A percentile compares a stretch with the other conserved stretches of the same genome.
These are phyloP conservation scores for Orthonyx spaldingii DNA, from an alignment of 2,113 vertebrate species.

Conservation along the genomic window DNA sequence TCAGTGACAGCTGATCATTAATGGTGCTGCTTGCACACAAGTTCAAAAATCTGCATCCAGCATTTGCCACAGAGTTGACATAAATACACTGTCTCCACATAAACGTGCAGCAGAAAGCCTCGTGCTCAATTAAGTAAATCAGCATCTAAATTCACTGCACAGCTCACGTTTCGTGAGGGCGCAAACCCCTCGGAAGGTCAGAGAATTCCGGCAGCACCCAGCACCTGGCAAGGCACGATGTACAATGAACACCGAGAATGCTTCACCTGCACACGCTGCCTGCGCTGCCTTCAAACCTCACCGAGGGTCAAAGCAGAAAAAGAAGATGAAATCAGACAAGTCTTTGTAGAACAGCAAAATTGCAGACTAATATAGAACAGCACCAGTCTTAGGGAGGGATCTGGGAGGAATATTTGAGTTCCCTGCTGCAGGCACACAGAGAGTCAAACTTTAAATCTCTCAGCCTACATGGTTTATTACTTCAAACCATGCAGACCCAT, in stretches of 20 bases:
- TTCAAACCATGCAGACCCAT: not conserved
- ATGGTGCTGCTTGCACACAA: not conserved
- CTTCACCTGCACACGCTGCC: not conserved
- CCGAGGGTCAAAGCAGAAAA: not conserved
- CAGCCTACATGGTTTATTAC: not conserved
- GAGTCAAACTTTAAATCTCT: not conserved
- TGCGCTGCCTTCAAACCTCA: not conserved
- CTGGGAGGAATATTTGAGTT: not conserved
- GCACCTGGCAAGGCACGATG: not conserved
- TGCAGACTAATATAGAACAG: not conserved
- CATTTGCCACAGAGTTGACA: not conserved
- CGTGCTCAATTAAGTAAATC: not conserved
- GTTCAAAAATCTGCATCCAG: not conserved
- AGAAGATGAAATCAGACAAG: not conserved
- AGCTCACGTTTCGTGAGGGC: not conserved
- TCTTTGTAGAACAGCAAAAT: not conserved
- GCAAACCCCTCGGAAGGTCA: not conserved
- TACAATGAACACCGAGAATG: not conserved
- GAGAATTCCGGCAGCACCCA: not conserved
- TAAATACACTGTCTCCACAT: not conserved
- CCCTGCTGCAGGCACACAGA: accelerated
- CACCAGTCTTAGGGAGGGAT: not conserved
- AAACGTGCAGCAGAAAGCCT: not conserved
- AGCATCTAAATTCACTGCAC: not conserved
- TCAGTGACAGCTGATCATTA: not conserved